phyloP scores from a whole-genome alignment of 2,797 vertebrate genomes.

The Typhlichthys subterraneus region DNA sequence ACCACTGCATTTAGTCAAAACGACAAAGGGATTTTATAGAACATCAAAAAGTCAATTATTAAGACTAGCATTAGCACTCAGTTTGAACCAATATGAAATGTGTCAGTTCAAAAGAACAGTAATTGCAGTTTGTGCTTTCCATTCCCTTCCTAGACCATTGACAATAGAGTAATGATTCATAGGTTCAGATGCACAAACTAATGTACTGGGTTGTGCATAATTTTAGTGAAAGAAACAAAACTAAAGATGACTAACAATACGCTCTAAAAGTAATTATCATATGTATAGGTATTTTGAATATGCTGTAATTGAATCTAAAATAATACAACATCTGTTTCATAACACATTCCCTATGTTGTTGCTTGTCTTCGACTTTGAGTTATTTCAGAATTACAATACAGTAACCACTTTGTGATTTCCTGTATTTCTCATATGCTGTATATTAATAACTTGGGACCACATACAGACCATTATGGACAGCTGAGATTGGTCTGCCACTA shows the following conservation, averaged over 20 bases:
- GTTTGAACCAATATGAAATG: constrained; percentile 42
- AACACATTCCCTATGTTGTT: constrained; percentile 11
- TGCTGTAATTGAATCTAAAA: no score
- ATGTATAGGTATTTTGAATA: no score
- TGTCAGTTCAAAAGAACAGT: constrained; percentile 37
- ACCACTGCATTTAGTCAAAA: background rate
- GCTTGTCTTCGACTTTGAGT: constrained; percentile 15
- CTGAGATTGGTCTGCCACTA: constrained; percentile 33
- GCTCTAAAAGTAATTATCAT: no score
- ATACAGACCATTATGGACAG: constrained; percentile 20
- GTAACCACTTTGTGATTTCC: constrained; percentile 32
- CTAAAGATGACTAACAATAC: no score
- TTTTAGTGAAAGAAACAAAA: constrained; percentile 26
- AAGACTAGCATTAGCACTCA: constrained; percentile 25
- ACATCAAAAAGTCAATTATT: constrained; percentile 22
- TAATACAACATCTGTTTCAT: no score
- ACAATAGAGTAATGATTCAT: constrained; percentile 61
- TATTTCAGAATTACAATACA: constrained; percentile 31
- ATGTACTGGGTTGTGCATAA: constrained; percentile 18
- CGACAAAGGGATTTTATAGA: constrained; percentile 22
- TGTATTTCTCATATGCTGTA: constrained; percentile 51
- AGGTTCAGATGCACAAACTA: constrained; percentile 17
- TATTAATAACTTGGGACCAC: constrained; percentile 45
- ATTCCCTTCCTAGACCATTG: constrained; percentile 38
- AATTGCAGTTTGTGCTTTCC: constrained; percentile 56